Percentiles rank a stretch among this genome's conserved stretches.
Evolutionary conservation across 2,888 invertebrate genomes (phyloP).

Genomic region (Chaetoderma sp.): DNA sequence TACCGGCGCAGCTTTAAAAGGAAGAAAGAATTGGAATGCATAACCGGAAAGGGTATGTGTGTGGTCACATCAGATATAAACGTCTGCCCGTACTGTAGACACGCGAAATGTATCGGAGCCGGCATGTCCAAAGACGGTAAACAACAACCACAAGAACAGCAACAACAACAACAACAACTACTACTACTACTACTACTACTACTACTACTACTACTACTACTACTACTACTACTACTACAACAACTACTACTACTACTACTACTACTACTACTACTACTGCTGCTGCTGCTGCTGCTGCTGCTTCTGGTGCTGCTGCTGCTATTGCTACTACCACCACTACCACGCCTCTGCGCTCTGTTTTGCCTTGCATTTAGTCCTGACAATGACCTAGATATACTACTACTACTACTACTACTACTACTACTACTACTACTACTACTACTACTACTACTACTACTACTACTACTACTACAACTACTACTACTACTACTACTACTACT

Average conservation of each 20-base stretch:
- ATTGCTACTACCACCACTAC: background rate
- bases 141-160: too few relatives aligned
- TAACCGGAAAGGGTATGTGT: too few relatives aligned
- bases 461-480: background rate
- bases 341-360: background rate
- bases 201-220: slow-evolving; percentile 1
- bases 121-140: background rate
- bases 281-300: too few relatives aligned
- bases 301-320: too few relatives aligned
- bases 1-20: too few relatives aligned
- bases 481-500: background rate
- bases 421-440: background rate
- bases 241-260: background rate
- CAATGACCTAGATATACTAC: background rate
- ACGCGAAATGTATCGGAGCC: background rate
- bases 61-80: too few relatives aligned
- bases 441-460: background rate
- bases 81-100: too few relatives aligned
- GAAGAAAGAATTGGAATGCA: too few relatives aligned
- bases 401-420: background rate
- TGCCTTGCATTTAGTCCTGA: background rate
- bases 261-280: background rate
- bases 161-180: too few relatives aligned
- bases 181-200: slow-evolving; percentile 1
- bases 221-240: background rate